These are phyloP conservation scores for Coptodon bakossiorum DNA, from an alignment of 2,113 vertebrate species.

Conservation along the genomic window DNA sequence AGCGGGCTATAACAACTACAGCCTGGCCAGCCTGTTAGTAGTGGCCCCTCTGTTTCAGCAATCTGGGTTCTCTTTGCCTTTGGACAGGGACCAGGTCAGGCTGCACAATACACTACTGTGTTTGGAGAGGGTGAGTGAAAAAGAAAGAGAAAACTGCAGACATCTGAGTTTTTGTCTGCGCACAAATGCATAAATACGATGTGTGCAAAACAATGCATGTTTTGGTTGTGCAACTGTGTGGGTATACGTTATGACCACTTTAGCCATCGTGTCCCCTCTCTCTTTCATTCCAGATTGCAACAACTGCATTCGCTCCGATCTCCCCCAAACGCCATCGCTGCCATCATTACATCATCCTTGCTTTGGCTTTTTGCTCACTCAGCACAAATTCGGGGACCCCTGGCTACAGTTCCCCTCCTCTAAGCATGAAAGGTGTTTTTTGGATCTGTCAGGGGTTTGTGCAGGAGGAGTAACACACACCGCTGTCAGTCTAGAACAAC, in stretches of 20 bases:
- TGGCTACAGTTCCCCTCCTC: background rate
- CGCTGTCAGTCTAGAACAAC: slow-evolving; percentile 3
- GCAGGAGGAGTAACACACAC: slow-evolving; percentile 14
- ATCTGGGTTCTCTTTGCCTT: slow-evolving; percentile 66
- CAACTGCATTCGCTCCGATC: background rate
- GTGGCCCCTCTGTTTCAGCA: slow-evolving; percentile 63
- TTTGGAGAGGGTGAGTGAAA: slow-evolving; percentile 5
- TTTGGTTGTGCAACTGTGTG: background rate
- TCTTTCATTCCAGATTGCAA: background rate
- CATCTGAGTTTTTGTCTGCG: background rate
- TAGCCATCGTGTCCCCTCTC: background rate
- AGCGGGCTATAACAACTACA: slow-evolving; percentile 45
- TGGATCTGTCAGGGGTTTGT: background rate
- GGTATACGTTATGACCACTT: background rate
- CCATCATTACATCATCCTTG: slow-evolving; percentile 26
- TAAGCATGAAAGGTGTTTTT: background rate
- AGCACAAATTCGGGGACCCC: slow-evolving; percentile 32
- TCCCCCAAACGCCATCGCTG: background rate
- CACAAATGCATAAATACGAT: background rate
- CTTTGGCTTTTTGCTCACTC: slow-evolving; percentile 29
- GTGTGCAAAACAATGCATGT: background rate
- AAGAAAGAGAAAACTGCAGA: slow-evolving; percentile 9
- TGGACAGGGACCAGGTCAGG: slow-evolving; percentile 54
- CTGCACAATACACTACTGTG: slow-evolving; percentile 69
- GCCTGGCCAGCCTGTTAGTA: slow-evolving; percentile 44